Evolutionary conservation across 2,888 invertebrate genomes (phyloP).

Genomic region (Cabera pusaria): DNA sequence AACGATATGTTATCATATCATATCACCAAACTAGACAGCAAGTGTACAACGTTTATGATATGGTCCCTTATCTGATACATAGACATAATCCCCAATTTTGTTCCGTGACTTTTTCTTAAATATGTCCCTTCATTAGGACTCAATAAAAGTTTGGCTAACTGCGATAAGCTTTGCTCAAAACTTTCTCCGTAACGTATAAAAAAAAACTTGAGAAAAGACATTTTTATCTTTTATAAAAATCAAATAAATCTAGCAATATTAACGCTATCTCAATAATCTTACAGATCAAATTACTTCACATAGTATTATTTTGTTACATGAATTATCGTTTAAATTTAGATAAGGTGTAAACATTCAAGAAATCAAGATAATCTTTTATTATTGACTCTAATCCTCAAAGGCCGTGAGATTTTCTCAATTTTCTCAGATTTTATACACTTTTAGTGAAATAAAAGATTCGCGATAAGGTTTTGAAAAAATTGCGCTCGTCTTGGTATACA

Average conservation of each 20-base stretch:
- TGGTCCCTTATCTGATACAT: slow-evolving; percentile 25
- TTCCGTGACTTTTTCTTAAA: slow-evolving; percentile 43
- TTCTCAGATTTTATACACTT: slow-evolving; percentile 7
- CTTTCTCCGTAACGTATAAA: slow-evolving; percentile 4
- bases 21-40: slow-evolving; percentile 23
- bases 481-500: background rate
- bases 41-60: slow-evolving; percentile 9
- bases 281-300: background rate
- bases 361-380: slow-evolving; percentile 13
- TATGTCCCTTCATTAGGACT: slow-evolving; percentile 30
- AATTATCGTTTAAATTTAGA: slow-evolving; percentile 1
- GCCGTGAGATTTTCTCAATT: slow-evolving; percentile 29
- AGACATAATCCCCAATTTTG: slow-evolving; percentile 54
- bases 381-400: slow-evolving; percentile 32
- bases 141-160: background rate
- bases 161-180: slow-evolving; percentile 44
- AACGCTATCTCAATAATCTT: background rate
- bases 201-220: background rate
- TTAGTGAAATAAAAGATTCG: background rate
- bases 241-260: background rate
- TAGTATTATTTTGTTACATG: background rate
- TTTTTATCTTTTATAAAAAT: background rate
- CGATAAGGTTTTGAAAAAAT: slow-evolving; percentile 13
- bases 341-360: slow-evolving; percentile 2
- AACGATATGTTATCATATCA: slow-evolving; percentile 34